Conservation (phyloP, 2,888 invertebrate species). For the Acleris cristana region DNA sequence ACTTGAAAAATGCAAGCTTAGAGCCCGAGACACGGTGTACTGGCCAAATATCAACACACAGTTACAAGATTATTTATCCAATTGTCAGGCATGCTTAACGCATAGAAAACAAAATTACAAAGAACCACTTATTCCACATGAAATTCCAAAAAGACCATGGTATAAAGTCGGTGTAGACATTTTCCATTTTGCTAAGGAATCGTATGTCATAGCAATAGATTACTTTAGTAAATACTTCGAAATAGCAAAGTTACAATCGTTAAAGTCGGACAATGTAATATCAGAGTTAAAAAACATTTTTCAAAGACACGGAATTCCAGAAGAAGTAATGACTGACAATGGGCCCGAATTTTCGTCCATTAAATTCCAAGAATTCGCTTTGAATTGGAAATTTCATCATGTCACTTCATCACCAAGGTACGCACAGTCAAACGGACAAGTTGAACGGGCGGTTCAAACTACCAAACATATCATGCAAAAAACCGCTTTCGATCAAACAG, state of each 20-base stretch:
- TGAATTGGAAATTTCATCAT: conserved; percentile 13
- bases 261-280: conserved; percentile 18
- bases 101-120: background rate
- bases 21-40: conserved; percentile 1
- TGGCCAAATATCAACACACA: conserved; percentile 11
- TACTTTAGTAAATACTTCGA: conserved; percentile 36
- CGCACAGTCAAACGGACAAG: conserved; percentile 31
- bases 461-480: conserved; percentile 26
- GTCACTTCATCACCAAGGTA: conserved; percentile 26
- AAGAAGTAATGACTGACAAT: conserved; percentile 30
- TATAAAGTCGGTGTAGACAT: background rate
- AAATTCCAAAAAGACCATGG: background rate
- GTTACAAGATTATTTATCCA: background rate
- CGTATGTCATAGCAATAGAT: conserved; percentile 23
- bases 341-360: conserved; percentile 22
- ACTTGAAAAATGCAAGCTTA: conserved; percentile 5
- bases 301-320: conserved; percentile 33
- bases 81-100: conserved; percentile 6
- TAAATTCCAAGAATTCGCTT: conserved; percentile 11
- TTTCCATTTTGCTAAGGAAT: background rate
- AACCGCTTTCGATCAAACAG: background rate
- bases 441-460: conserved; percentile 21
- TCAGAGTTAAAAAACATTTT: conserved; percentile 23
- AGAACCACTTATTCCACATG: conserved; percentile 2
- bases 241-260: conserved; percentile 8